These are phyloP conservation scores for Myoxocephalus aenaeus DNA, from an alignment of 2,797 vertebrate species.

Conservation along the genomic window DNA sequence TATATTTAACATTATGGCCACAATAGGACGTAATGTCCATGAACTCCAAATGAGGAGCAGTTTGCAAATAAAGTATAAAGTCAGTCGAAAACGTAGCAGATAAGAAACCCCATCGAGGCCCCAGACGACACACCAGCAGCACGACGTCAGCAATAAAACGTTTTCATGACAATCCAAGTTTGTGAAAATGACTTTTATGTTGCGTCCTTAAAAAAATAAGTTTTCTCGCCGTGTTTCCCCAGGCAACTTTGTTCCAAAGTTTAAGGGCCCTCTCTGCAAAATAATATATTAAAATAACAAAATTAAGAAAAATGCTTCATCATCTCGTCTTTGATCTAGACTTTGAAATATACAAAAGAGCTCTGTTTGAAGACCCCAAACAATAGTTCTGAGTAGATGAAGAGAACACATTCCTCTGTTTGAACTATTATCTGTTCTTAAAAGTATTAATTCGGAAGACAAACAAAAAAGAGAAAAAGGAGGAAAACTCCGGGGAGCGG, in stretches of 20 bases:
- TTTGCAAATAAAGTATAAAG: neutral
- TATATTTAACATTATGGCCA: too few species aligned
- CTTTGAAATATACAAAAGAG: constrained; percentile 48
- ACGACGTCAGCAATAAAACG: neutral
- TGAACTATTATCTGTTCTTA: constrained; percentile 3
- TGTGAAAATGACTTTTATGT: constrained; percentile 42
- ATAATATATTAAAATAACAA: neutral
- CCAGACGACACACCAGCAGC: neutral
- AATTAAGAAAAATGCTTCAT: constrained; percentile 44
- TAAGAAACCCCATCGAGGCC: neutral
- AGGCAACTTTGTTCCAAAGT: constrained; percentile 50
- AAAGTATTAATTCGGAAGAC: neutral
- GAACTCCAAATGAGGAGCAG: neutral
- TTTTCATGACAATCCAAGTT: constrained; percentile 21
- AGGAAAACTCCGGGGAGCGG: neutral
- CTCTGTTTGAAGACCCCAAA: constrained; percentile 33
- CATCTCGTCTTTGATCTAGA: constrained; percentile 60
- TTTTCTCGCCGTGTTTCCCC: constrained; percentile 41
- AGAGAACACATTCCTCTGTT: constrained; percentile 18
- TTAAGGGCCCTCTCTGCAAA: constrained; percentile 35
- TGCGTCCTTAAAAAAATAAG: constrained; percentile 37
- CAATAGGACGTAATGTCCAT: too few species aligned
- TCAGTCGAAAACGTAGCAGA: neutral
- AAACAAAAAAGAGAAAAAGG: too few species aligned
- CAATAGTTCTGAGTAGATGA: constrained; percentile 17